Evolutionary conservation across 2,888 invertebrate species (phyloP).

Genomic region (Ecliptopera silaceata): DNA sequence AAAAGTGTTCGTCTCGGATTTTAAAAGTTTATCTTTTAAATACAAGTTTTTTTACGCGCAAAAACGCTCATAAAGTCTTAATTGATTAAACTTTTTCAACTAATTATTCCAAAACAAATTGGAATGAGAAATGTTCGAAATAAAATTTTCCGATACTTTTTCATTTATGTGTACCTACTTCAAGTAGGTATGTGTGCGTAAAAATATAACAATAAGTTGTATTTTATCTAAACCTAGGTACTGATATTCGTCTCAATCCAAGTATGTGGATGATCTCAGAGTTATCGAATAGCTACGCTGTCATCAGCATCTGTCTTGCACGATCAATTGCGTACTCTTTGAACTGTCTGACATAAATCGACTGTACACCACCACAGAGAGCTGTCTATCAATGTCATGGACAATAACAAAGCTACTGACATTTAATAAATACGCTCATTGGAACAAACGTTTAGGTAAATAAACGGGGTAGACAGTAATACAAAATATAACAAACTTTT

Average conservation of each 20-base stretch:
- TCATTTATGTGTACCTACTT: no score
- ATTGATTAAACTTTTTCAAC: not conserved
- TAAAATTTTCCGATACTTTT: no score
- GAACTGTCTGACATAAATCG: conserved; percentile 5
- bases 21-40: conserved; percentile 32
- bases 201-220: no score
- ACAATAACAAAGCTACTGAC: not conserved
- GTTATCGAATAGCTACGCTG: conserved; percentile 4
- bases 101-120: no score
- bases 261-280: conserved; percentile 15
- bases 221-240: not conserved
- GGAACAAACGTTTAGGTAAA: not conserved
- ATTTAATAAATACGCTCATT: no score
- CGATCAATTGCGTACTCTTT: conserved; percentile 19
- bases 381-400: conserved; percentile 4
- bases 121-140: no score
- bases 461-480: no score
- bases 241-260: conserved; percentile 3
- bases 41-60: not conserved
- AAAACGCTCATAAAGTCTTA: no score
- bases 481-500: no score
- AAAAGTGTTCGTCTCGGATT: conserved; percentile 38
- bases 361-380: not conserved
- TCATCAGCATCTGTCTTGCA: conserved; percentile 23
- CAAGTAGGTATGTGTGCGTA: no score